Percentiles rank a stretch among this genome's conserved stretches.
phyloP scores from a whole-genome alignment of 92 coral and sea anemone species.

The Meandrina meandrites region DNA sequence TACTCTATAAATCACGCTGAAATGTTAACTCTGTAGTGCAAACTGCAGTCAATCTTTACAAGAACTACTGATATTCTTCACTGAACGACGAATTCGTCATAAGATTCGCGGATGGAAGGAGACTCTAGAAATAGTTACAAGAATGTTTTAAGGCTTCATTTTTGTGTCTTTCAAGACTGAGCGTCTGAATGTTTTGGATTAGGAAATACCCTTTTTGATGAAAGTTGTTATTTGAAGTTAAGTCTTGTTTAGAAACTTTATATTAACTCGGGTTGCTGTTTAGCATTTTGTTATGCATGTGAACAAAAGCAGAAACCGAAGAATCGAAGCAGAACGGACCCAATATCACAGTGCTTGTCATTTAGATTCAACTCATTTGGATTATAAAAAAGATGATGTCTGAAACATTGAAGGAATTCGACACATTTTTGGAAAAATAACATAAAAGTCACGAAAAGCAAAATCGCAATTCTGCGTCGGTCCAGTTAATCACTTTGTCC shows the following conservation, averaged over 20 bases:
- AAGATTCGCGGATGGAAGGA: not conserved
- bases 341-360: constrained; percentile 16
- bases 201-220: not conserved
- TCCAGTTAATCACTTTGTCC: not conserved
- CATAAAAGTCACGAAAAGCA: not conserved
- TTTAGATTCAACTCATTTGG: not conserved
- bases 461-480: too few species aligned
- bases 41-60: not conserved
- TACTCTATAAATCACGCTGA: not conserved
- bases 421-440: not conserved
- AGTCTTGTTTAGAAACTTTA: not conserved
- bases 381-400: not conserved
- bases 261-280: not conserved
- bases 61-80: not conserved
- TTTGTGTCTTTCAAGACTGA: not conserved
- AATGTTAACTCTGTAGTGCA: not conserved
- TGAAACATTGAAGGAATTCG: not conserved
- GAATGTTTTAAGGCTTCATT: not conserved
- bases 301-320: not conserved
- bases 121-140: too few species aligned
- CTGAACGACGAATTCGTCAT: not conserved
- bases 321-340: not conserved
- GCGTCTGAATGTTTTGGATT: not conserved
- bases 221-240: not conserved
- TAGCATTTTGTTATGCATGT: not conserved